Base-by-base conservation (phyloP, 2,797 vertebrate species). In the Limnodromus scolopaceus region DNA sequence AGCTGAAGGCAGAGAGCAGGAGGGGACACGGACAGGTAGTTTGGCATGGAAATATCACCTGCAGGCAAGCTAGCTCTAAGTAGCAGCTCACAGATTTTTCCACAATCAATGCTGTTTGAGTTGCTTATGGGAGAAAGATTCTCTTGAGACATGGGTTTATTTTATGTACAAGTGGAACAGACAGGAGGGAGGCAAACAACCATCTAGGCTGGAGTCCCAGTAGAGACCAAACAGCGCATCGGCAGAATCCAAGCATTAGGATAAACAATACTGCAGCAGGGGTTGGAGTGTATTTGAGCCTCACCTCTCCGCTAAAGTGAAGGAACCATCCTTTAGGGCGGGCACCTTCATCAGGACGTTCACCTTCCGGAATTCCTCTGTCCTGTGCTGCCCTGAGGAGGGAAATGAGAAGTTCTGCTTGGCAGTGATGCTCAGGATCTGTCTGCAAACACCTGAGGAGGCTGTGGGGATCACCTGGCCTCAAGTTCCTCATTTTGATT, bases 301-400 rank as follows among this genome's bases (percentile, higher is more conserved):
- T 95, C 93, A 99, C 99, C 99, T 99, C 94, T 99, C 99, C 11
- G 98, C 97, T 81, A 99, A 98, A 79, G 98, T 76, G 92, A 99
- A 99, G 58, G 97, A 97, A 39, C 98, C 99, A 23, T 99, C 99
- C 97, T 57, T 99, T 84, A 99, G 97, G 2, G 98, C 98, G 1
- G 99, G 99, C 76, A 99, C 95, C 92, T 98, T 99, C 96, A 85
- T 97, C 86, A 98, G 84, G 27, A 87, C 3, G 28, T 98, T 98
- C 72, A 98, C 78, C 84, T 98, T 98, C 14, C 32, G 96, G 94
- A 98, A 99, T 11, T 98, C 98, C 65, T 98, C 98, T 1, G 93
- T 87, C 95, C 79, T 97, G 18, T 99, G 98, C 53, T 98, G 90
- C 61, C 98, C 98, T 99, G 96, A 28, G 65, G 69, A 82, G 60